Base-by-base conservation (phyloP, 2,797 vertebrate genomes). In the Sebastolobus altivelis region DNA sequence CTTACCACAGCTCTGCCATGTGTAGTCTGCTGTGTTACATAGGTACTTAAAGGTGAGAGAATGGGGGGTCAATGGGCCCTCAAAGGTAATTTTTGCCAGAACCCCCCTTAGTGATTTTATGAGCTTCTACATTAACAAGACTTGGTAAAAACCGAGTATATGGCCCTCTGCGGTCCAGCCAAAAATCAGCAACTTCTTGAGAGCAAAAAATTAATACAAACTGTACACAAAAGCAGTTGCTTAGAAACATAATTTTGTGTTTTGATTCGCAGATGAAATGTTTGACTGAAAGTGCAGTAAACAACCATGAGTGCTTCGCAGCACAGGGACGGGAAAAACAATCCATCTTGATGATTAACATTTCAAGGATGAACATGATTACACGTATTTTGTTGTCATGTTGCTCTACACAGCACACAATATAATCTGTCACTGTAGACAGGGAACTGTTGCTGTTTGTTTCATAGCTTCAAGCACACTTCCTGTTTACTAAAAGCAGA, bases 401-500 rank as follows among this genome's bases (percentile, higher is more conserved):
- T 68, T 52, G 33, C 40, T 18, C 11, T 5, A 13, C 55, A 52
- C 16, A 40, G 33, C 33, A 35, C 61, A 56, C 54, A 81, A 27
- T 70, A n/a, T 55, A 72, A 43, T 49, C 58, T 38, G 37, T 67
- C 73, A 66, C 29, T 40, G 40, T 4, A 27, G 59, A 75, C 10
- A 35, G 25, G 63, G 8, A 35, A 37, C 20, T 52, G 22, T 10
- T 73, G 14, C 22, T 71, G 18, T 79, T 68, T 65, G 56, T 71
- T 25, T 77, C 20, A 8, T 1, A 8, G 27, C 75, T 75, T 80
- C 22, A 74, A 82, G 72, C 35, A 52, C 65, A 43, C 73, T 71
- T 78, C 60, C 60, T 83, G 66, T 77, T 78, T 65, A 61, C 65
- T 72, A 49, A 80, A 81, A 80, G 61, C 75, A 78, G n/a, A 31